Percentiles rank a stretch among this genome's conserved stretches.
These are phyloP conservation scores for Rhabditoides inermis DNA, from an alignment of 2,888 invertebrate species.

Conservation along the genomic window DNA sequence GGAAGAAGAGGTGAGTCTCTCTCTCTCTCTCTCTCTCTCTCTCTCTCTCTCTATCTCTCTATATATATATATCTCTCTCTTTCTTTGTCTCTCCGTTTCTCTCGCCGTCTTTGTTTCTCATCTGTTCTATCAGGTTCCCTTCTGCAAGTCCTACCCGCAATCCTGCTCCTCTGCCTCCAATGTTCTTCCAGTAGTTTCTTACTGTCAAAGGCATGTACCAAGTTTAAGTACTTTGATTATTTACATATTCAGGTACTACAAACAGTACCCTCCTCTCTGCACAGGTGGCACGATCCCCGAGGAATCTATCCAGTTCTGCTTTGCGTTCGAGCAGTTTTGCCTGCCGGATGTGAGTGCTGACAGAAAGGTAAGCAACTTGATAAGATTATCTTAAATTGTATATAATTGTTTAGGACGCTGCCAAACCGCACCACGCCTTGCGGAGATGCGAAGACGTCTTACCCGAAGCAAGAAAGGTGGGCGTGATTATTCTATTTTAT, in stretches of 20 bases:
- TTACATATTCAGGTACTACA: slow-evolving; percentile 18
- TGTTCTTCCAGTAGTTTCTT: slow-evolving; percentile 27
- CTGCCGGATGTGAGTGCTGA: slow-evolving; percentile 13
- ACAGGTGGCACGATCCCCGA: slow-evolving; percentile 12
- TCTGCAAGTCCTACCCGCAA: slow-evolving; percentile 26
- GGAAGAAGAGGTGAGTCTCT: slow-evolving; percentile 13
- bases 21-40: too few species aligned
- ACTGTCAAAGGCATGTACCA: slow-evolving; percentile 17
- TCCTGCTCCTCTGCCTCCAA: slow-evolving; percentile 24
- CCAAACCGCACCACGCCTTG: slow-evolving; percentile 21
- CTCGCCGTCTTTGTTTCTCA: too few species aligned
- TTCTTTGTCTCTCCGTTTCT: too few species aligned
- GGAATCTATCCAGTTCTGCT: slow-evolving; percentile 23
- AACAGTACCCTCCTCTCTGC: slow-evolving; percentile 23
- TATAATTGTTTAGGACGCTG: slow-evolving; percentile 4
- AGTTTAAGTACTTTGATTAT: not conserved
- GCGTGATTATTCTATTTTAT: not conserved
- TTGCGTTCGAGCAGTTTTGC: slow-evolving; percentile 31
- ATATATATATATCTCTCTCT: too few species aligned
- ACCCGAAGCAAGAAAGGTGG: slow-evolving; percentile 28
- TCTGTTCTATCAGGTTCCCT: slow-evolving; percentile 15
- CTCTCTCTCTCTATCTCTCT: too few species aligned
- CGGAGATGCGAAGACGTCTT: slow-evolving; percentile 32
- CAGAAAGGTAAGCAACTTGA: not conserved
- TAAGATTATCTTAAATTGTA: not conserved